phyloP scores from a whole-genome alignment of 2,113 vertebrate species.

The Microcebus murinus region DNA sequence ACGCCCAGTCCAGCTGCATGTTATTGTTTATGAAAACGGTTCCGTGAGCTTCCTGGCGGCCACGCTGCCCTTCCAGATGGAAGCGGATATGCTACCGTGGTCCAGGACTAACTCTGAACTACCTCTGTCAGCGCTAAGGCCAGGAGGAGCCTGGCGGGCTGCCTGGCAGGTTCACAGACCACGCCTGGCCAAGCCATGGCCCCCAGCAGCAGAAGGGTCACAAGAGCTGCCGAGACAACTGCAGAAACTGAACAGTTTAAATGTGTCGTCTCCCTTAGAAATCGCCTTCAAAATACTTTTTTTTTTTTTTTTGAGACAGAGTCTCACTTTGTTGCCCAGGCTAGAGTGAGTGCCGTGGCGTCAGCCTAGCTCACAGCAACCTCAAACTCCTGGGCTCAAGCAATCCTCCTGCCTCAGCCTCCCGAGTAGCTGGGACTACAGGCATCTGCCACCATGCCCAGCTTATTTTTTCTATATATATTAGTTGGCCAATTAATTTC shows the following conservation, averaged over 20 bases:
- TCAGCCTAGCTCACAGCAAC: no score
- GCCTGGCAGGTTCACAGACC: background rate
- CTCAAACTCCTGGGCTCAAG: no score
- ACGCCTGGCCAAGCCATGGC: accelerated
- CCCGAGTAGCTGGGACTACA: no score
- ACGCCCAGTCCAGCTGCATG: accelerated
- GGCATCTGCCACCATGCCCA: no score
- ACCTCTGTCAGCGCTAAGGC: background rate
- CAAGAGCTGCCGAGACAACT: background rate
- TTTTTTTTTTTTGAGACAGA: no score
- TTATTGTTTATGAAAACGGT: background rate
- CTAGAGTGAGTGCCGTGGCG: no score
- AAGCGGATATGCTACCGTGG: background rate
- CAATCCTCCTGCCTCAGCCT: no score
- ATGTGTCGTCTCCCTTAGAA: background rate
- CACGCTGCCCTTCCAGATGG: background rate
- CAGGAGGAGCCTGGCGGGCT: accelerated
- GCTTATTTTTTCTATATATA: no score
- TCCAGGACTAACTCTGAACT: background rate
- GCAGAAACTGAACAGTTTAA: background rate
- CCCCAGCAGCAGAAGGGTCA: background rate
- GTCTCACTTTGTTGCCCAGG: no score
- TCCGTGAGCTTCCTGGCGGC: background rate
- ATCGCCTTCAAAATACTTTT: background rate
- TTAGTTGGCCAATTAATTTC: no score